Conservation (phyloP, 2,888 invertebrate genomes). For the Mythimna vitellina region DNA sequence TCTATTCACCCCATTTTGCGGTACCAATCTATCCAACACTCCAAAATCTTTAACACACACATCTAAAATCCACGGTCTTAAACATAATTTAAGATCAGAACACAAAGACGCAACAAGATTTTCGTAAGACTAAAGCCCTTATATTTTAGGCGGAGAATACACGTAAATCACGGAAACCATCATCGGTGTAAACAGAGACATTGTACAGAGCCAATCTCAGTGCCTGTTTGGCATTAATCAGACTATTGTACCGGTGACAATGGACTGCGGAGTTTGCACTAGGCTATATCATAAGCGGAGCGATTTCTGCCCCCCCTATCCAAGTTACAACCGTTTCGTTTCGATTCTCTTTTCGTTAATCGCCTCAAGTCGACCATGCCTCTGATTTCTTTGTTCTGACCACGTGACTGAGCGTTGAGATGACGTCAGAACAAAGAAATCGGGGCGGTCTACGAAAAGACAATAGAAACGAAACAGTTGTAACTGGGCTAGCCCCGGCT, state of each 20-base stretch:
- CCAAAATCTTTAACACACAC: not conserved
- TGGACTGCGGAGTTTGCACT: constrained; percentile 43
- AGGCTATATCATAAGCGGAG: constrained; percentile 33
- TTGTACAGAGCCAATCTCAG: constrained; percentile 65
- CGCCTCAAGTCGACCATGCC: no score
- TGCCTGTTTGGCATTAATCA: constrained; percentile 70
- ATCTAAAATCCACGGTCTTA: constrained; percentile 9
- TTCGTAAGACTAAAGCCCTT: constrained; percentile 53
- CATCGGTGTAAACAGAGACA: constrained; percentile 65
- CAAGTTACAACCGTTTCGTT: no score
- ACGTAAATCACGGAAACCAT: constrained; percentile 59
- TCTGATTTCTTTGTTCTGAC: no score
- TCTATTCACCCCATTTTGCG: no score
- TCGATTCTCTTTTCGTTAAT: no score
- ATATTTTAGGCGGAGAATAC: constrained; percentile 49
- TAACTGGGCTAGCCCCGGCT: no score
- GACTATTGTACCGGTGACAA: constrained; percentile 68
- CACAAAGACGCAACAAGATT: constrained; percentile 43
- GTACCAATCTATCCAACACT: no score
- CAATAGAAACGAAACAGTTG: no score
- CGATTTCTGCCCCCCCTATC: no score
- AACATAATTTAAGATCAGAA: constrained; percentile 25
- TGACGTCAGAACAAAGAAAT: no score
- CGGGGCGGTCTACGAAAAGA: no score
- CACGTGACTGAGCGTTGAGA: no score